These are phyloP conservation scores for Drosophila kurseongensis DNA, from an alignment of 1,140 invertebrate genomes.

Conservation along the genomic window DNA sequence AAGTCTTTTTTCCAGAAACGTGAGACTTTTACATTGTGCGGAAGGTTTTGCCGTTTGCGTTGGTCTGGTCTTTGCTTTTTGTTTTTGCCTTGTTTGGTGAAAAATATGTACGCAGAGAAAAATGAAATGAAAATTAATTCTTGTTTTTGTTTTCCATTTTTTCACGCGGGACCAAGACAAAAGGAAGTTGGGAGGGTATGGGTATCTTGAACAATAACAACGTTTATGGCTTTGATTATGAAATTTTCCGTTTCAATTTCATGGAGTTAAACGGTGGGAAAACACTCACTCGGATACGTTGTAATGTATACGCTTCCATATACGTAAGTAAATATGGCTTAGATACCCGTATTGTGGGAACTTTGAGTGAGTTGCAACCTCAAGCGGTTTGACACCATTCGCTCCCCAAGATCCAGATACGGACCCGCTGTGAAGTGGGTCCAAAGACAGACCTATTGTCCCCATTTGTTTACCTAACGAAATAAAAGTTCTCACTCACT, in stretches of 20 bases:
- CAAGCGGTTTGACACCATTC: conserved; percentile 27
- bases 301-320: conserved; percentile 35
- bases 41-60: conserved; percentile 16
- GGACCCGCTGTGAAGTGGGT: conserved; percentile 26
- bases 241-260: conserved; percentile 72
- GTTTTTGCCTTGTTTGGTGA: conserved; percentile 28
- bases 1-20: conserved; percentile 37
- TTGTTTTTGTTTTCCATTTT: conserved; percentile 40
- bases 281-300: conserved; percentile 33
- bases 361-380: background rate
- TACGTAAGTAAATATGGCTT: conserved; percentile 5
- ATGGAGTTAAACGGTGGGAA: conserved; percentile 67
- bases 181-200: conserved; percentile 8
- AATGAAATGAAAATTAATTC: conserved; percentile 63
- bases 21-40: conserved; percentile 53
- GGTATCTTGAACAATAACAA: conserved; percentile 52
- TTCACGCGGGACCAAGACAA: conserved; percentile 35
- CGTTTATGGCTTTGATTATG: conserved; percentile 72
- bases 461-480: conserved; percentile 16
- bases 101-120: conserved; percentile 32
- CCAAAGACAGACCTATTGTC: conserved; percentile 9
- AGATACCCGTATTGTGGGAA: conserved; percentile 47
- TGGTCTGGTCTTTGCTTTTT: no score
- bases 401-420: conserved; percentile 6
- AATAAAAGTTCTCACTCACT: conserved; percentile 35